Percentiles rank a stretch among this genome's conserved stretches.
Evolutionary conservation across 2,797 vertebrate genomes (phyloP).

Genomic region (Cetoscarus ocellatus): DNA sequence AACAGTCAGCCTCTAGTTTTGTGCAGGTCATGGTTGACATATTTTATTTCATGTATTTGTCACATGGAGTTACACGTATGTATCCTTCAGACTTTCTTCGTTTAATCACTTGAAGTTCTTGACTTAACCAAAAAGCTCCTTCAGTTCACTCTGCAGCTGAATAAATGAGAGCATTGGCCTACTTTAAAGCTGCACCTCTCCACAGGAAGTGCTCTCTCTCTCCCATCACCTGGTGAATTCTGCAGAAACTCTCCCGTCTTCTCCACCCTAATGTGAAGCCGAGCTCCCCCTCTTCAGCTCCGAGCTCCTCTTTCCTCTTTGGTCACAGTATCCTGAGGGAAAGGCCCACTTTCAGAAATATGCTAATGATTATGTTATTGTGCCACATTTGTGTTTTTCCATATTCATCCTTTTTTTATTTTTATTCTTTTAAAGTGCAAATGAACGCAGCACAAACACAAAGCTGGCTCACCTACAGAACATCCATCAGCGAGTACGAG

Average conservation of each 20-base stretch:
- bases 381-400: constrained; percentile 54
- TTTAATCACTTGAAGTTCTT: constrained; percentile 1
- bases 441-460: constrained; percentile 52
- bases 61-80: no score
- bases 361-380: constrained; percentile 61
- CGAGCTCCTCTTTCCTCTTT: constrained; percentile 34
- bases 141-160: background rate
- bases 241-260: constrained; percentile 19
- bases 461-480: constrained; percentile 30
- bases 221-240: background rate
- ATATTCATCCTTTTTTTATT: constrained; percentile 60
- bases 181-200: constrained; percentile 6
- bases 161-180: constrained; percentile 20
- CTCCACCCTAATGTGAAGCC: constrained; percentile 25
- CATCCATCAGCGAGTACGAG: constrained; percentile 5
- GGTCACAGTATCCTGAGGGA: constrained; percentile 59
- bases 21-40: no score
- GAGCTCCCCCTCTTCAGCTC: constrained; percentile 15
- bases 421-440: constrained; percentile 68
- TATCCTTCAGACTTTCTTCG: no score
- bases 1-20: no score
- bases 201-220: background rate
- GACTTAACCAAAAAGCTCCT: background rate
- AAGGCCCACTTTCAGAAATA: constrained; percentile 49
- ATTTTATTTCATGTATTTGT: no score